Base-by-base conservation (phyloP, 2,797 vertebrate genomes). In the Gouania willdenowi region DNA sequence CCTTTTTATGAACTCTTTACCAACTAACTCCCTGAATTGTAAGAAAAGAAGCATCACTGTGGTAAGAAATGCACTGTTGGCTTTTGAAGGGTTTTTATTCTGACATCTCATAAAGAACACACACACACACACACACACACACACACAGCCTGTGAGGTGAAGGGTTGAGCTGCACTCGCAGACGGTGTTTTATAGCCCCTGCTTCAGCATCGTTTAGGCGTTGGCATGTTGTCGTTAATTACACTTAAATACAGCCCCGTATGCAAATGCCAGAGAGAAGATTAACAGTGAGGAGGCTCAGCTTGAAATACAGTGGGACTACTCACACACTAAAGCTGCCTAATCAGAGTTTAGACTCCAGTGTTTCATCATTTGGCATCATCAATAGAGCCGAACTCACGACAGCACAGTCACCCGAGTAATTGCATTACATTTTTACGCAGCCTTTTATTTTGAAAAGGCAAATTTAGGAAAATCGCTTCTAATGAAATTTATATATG, bases 191-290 rank as follows among this genome's bases (percentile, higher is more conserved):
- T 55, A 58, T 30, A 23, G 43, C 43, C 43, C 51, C 31, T 48
- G 58, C 46, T 48, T 61, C 41, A 8, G 43, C 46, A 21, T 61
- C 41, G 32, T 39, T 65, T 19, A 45, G 57, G 28, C 18, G 46
- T 15, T 47, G 59, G 53, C 60, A 20, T 52, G 52, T 12, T 31
- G 57, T 46, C 65, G 28, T 67, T 77, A 57, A 61, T 71, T 66
- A 52, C 29, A 26, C 42, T 54, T 41, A 67, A 74, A 44, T 33
- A 39, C 28, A 24, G 44, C 20, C 41, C 42, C 10, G n/a, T 48
- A 56, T 58, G 73, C 55, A 59, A 40, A 53, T 19, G 29, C 14
- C 19, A 37, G 31, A 15, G 2, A 22, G 50, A 48, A 17, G 51
- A 63, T 68, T 52, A 67, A 49, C 50, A 26, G 2, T 18, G 50